A percentile compares a stretch with the other conserved stretches of the same genome.
Evolutionary conservation across 2,888 invertebrate genomes (phyloP).

Genomic region (Mycalesis mineus): DNA sequence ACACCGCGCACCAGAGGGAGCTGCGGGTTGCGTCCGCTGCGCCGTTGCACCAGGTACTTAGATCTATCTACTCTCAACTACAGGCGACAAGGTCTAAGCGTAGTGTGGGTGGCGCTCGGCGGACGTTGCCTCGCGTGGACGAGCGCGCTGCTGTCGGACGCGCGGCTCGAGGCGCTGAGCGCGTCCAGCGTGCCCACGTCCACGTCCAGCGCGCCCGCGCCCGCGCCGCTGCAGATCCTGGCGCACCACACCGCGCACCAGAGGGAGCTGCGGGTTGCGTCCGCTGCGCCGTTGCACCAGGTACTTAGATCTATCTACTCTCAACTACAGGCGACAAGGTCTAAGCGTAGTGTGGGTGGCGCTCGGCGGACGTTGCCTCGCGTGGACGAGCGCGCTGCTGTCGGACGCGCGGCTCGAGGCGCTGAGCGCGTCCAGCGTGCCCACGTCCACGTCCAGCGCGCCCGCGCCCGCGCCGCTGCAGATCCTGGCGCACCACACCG

Average conservation of each 20-base stretch:
- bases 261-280: constrained; percentile 83
- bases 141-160: too few relatives aligned
- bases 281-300: constrained; percentile 86
- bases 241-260: constrained; percentile 83
- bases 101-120: too few relatives aligned
- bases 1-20: constrained; percentile 83
- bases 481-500: constrained; percentile 81
- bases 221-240: constrained; percentile 81
- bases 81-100: too few relatives aligned
- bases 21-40: constrained; percentile 84
- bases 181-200: constrained; percentile 32
- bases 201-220: constrained; percentile 50
- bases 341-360: too few relatives aligned
- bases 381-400: too few relatives aligned
- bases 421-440: too few relatives aligned
- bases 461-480: constrained; percentile 80
- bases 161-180: too few relatives aligned
- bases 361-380: too few relatives aligned
- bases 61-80: neutral
- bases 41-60: constrained; percentile 81
- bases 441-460: constrained; percentile 33
- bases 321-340: neutral
- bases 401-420: too few relatives aligned
- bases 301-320: constrained; percentile 36
- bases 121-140: too few relatives aligned